Percentiles rank a stretch among this genome's conserved stretches.
Evolutionary conservation across 2,113 vertebrate genomes (phyloP).

Genomic region (Odocoileus hemionus): DNA sequence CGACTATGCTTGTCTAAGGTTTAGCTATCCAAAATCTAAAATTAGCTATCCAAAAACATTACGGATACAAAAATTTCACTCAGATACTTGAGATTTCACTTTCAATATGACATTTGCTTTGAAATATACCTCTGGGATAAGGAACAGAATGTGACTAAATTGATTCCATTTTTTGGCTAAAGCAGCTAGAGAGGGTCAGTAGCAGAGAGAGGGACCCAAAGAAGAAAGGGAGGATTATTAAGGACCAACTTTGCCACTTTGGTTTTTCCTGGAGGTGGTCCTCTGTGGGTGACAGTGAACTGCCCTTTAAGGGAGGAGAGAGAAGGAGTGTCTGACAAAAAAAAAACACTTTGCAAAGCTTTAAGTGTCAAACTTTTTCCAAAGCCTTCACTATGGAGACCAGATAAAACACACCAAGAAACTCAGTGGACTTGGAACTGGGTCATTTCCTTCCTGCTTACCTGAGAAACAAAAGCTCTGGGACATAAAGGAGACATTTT

Average conservation of each 20-base stretch:
- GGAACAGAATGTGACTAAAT: neutral
- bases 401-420: neutral
- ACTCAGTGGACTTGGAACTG: neutral
- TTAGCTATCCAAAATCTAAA: neutral
- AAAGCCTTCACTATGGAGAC: neutral
- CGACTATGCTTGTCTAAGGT: neutral
- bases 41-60: neutral
- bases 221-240: neutral
- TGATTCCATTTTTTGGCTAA: neutral
- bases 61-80: neutral
- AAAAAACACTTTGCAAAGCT: neutral
- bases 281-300: neutral
- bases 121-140: neutral
- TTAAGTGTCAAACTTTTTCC: neutral
- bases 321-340: neutral
- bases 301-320: neutral
- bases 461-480: neutral
- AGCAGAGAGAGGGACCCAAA: neutral
- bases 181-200: neutral
- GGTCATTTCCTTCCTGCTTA: neutral
- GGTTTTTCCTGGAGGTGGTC: neutral
- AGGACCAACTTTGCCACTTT: neutral
- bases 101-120: slow-evolving; percentile 16
- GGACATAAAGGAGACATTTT: neutral
- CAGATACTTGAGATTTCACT: neutral